A percentile compares a stretch with the other conserved stretches of the same genome.
Conservation (phyloP, 2,888 invertebrate genomes). For the Amiota mariae region DNA sequence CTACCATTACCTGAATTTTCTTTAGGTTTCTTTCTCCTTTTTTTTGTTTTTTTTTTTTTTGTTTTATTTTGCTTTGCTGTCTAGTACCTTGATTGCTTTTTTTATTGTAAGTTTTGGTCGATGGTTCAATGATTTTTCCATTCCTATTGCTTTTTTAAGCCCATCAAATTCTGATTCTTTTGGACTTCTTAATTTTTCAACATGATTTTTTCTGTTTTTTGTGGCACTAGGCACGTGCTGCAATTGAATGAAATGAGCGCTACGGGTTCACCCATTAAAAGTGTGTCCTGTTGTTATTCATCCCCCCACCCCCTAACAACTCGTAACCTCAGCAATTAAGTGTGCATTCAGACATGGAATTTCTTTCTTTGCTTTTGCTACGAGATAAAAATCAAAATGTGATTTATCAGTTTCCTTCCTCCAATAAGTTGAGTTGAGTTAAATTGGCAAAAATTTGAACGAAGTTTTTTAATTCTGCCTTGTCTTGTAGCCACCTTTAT, state of each 20-base stretch:
- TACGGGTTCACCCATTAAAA: neutral
- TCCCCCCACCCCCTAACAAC: neutral
- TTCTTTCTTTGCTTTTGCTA: constrained; percentile 45
- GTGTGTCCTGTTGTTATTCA: neutral
- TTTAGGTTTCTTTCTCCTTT: constrained; percentile 31
- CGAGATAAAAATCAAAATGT: constrained; percentile 52
- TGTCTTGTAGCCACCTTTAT: too few relatives aligned
- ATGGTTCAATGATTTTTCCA: neutral
- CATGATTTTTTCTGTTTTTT: neutral
- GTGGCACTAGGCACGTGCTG: constrained; percentile 12
- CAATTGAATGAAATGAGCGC: constrained; percentile 39
- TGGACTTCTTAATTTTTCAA: constrained; percentile 10
- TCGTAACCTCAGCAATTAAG: constrained; percentile 64
- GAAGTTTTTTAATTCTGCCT: too few relatives aligned
- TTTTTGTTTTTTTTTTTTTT: constrained; percentile 13
- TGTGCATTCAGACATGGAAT: constrained; percentile 51
- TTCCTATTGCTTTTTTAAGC: constrained; percentile 40
- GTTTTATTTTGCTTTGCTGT: neutral
- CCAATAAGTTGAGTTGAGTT: neutral
- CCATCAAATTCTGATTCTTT: neutral
- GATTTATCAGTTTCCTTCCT: constrained; percentile 54
- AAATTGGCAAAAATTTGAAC: neutral
- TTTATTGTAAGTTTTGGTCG: neutral
- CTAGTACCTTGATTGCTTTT: constrained; percentile 18
- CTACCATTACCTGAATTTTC: neutral